These are phyloP conservation scores for Papilio polyxenes DNA, from an alignment of 1,140 invertebrate genomes.

Conservation along the genomic window DNA sequence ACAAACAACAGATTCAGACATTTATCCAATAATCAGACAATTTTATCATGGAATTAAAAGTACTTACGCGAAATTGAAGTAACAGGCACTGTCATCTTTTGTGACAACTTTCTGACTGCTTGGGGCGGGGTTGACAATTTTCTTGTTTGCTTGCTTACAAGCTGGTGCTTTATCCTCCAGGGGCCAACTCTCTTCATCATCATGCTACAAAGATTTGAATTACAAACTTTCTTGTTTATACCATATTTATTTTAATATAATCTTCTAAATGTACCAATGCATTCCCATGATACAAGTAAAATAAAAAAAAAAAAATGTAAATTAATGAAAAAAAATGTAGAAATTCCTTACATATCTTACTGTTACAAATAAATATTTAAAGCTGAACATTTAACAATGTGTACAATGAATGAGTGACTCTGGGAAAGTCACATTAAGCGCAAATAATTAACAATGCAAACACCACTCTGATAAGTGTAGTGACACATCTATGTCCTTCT, in stretches of 20 bases:
- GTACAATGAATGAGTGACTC: neutral
- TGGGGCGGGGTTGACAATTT: conserved; percentile 49
- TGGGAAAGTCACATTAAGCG: neutral
- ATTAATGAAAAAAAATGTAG: too few relatives aligned
- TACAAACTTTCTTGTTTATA: neutral
- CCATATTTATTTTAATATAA: neutral
- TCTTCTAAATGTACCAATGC: neutral
- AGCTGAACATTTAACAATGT: conserved; percentile 29
- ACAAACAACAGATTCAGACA: too few relatives aligned
- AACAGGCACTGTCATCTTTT: conserved; percentile 72
- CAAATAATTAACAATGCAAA: neutral
- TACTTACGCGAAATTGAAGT: conserved; percentile 74
- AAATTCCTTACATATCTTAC: neutral
- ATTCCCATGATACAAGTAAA: too few relatives aligned
- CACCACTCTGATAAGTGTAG: neutral
- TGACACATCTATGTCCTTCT: conserved; percentile 2
- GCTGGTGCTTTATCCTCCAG: conserved; percentile 60
- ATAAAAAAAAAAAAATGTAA: too few relatives aligned
- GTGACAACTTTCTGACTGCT: conserved; percentile 54
- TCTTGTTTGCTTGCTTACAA: conserved; percentile 61
- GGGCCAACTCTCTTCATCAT: conserved; percentile 75
- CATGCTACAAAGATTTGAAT: conserved; percentile 56
- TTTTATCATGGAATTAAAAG: neutral
- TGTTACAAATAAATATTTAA: neutral
- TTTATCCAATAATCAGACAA: too few relatives aligned